A percentile compares a stretch with the other conserved stretches of the same genome.
phyloP scores from a whole-genome alignment of 2,113 vertebrate species.

The Rhineura floridana region DNA sequence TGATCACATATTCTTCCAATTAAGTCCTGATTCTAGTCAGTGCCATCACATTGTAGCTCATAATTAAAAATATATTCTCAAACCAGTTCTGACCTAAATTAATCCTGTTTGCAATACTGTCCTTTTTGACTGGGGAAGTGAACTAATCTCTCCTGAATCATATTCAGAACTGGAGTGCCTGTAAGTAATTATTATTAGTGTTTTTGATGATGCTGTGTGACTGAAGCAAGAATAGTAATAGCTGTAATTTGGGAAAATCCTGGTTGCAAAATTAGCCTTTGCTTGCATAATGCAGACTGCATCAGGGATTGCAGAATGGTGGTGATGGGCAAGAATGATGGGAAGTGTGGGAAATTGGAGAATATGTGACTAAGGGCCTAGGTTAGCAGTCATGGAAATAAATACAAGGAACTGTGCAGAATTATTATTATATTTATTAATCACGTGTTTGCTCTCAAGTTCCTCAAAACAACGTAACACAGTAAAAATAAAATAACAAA shows the following conservation, averaged over 20 bases:
- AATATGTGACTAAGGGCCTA: not conserved
- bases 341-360: not conserved
- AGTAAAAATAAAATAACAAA: too few species aligned
- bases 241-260: not conserved
- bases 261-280: not conserved
- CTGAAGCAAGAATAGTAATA: not conserved
- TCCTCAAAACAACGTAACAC: too few species aligned
- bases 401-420: not conserved
- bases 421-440: too few species aligned
- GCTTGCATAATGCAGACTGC: not conserved
- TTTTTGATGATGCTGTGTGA: not conserved
- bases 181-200: not conserved
- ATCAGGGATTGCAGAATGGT: not conserved
- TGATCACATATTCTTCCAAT: not conserved
- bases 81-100: not conserved
- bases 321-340: not conserved
- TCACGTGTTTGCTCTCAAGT: too few species aligned
- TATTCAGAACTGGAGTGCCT: not conserved
- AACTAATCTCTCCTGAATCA: not conserved
- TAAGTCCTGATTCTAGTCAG: not conserved
- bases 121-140: not conserved
- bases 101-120: not conserved
- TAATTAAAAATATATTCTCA: not conserved
- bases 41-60: not conserved
- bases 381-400: not conserved